These are phyloP conservation scores for Brachionichthys hirsutus DNA, from an alignment of 2,113 vertebrate species.

Conservation along the genomic window DNA sequence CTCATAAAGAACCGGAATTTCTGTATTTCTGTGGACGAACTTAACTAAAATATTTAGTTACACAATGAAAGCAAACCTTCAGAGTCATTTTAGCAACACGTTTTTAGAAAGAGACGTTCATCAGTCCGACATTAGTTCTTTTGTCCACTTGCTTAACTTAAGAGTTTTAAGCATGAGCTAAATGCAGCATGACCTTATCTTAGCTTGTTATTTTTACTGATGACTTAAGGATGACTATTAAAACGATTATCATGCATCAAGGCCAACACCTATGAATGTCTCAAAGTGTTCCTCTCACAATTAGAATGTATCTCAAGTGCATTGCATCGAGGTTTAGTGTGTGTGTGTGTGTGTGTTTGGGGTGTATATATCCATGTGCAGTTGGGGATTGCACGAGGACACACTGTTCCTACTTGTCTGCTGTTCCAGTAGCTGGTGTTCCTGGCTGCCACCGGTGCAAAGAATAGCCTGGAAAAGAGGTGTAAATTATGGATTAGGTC, in stretches of 20 bases:
- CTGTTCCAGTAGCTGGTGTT: constrained; percentile 62
- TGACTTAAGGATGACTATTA: background rate
- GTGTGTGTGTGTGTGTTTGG: constrained; percentile 4
- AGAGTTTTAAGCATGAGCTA: background rate
- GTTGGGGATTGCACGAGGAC: constrained; percentile 49
- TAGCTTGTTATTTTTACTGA: background rate
- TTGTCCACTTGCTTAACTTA: constrained; percentile 1
- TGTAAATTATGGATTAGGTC: constrained; percentile 77
- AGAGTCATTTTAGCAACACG: background rate
- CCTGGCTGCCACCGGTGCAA: constrained; percentile 52
- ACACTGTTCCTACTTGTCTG: constrained; percentile 52
- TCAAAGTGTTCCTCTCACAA: background rate
- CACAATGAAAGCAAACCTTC: background rate
- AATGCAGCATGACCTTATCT: constrained; percentile 2
- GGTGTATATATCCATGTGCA: constrained; percentile 23
- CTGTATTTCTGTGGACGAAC: constrained; percentile 3
- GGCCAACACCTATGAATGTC: constrained; percentile 3
- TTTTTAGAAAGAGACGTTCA: constrained; percentile 1
- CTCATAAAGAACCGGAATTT: constrained; percentile 1
- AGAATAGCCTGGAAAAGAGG: constrained; percentile 61
- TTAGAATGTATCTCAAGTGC: constrained; percentile 1
- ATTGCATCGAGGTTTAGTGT: background rate
- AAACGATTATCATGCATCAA: constrained; percentile 10
- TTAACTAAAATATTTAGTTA: background rate
- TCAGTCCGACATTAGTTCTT: background rate